Evolutionary conservation across 2,888 invertebrate genomes (phyloP).

Genomic region (Dichetophora obliterata): DNA sequence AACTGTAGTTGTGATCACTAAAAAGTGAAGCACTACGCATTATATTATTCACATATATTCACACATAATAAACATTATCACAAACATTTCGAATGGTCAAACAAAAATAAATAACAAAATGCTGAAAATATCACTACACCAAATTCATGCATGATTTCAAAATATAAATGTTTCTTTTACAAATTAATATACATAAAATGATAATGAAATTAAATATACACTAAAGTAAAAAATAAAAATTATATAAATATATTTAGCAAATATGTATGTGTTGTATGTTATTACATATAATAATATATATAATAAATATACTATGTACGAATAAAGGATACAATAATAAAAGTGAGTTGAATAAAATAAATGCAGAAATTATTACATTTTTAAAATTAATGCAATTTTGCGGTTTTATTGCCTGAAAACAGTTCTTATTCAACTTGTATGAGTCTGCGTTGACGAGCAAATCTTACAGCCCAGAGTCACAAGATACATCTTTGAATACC

Average conservation of each 20-base stretch:
- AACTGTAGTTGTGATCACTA: not conserved
- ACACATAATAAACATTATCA: slow-evolving; percentile 34
- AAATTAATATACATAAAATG: slow-evolving; percentile 35
- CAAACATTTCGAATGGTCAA: slow-evolving; percentile 45
- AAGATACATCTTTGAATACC: no score
- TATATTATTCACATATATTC: slow-evolving; percentile 50
- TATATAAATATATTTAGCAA: slow-evolving; percentile 36
- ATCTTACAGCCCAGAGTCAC: no score
- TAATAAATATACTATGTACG: slow-evolving; percentile 31
- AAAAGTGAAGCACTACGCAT: not conserved
- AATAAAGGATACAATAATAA: slow-evolving; percentile 49
- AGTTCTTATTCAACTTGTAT: not conserved
- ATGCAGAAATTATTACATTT: slow-evolving; percentile 42
- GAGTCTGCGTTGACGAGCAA: no score
- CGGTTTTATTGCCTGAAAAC: slow-evolving; percentile 17
- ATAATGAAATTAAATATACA: slow-evolving; percentile 2
- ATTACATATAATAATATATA: slow-evolving; percentile 48
- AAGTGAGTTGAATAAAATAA: slow-evolving; percentile 45
- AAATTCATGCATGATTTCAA: slow-evolving; percentile 14
- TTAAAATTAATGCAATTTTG: slow-evolving; percentile 40
- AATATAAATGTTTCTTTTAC: slow-evolving; percentile 9
- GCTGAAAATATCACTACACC: slow-evolving; percentile 42
- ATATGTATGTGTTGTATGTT: slow-evolving; percentile 56
- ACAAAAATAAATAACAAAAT: not conserved
- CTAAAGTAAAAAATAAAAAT: not conserved